These are phyloP conservation scores for Protobothrops flavoviridis DNA, from an alignment of 2,113 vertebrate species.

Conservation along the genomic window DNA sequence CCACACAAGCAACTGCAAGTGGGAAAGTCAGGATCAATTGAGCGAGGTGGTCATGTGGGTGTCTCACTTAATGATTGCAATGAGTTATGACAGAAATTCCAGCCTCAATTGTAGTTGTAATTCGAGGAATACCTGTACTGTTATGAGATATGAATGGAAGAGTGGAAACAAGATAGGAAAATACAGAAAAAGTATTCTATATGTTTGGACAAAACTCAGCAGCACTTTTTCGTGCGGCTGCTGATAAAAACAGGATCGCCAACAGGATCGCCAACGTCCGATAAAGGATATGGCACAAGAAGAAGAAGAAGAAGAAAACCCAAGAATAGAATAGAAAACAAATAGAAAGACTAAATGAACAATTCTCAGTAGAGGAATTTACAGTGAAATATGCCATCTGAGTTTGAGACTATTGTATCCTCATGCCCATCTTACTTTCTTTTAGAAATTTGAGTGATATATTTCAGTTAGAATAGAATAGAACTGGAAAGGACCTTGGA, in stretches of 20 bases:
- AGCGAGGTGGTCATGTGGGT: neutral
- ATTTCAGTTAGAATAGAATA: slow-evolving; percentile 14
- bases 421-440: neutral
- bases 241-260: too few relatives aligned
- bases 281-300: too few relatives aligned
- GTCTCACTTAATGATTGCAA: neutral
- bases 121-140: neutral
- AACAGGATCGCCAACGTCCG: too few relatives aligned
- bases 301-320: too few relatives aligned
- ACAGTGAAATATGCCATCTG: neutral
- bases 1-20: neutral
- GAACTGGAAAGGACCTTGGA: too few relatives aligned
- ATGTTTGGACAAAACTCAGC: too few relatives aligned
- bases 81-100: neutral
- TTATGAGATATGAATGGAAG: neutral
- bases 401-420: neutral
- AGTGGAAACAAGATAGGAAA: neutral
- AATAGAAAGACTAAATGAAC: neutral
- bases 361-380: neutral
- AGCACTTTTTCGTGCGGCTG: too few relatives aligned
- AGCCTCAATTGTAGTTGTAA: neutral
- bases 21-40: neutral
- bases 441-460: neutral
- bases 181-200: neutral
- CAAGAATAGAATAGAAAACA: neutral